Evolutionary conservation across 2,888 invertebrate species (phyloP), one percentile per base, ranked within the genome.

Genomic region (Idaea straminata): DNA sequence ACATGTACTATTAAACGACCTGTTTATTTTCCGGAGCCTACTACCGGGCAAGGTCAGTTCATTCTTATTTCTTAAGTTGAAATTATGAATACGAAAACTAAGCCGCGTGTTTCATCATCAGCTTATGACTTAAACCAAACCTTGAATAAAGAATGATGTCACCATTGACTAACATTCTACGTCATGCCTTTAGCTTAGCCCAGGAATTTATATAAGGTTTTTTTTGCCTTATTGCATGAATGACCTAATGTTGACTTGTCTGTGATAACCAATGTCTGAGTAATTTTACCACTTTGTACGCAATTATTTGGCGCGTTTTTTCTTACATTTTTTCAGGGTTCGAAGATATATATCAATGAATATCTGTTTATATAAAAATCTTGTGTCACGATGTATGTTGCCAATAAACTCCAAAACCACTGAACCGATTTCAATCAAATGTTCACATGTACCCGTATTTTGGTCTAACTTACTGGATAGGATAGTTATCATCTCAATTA

Each of bases 141-240:
- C 59, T 61, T 38, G 25, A 61, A 69, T 69, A 69, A 67, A 72
- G 65, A 68, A 67, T 75, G 74, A 75, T 72, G 72, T 75, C 74
- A 75, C 47, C 70, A 34, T 66, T 70, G 72, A 69, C 69, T 71
- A 72, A 72, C 69, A 66, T 38, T 59, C 61, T 57, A 65, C 72
- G 70, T 73, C 68, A 71, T 71, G 60, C 66, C 62, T 69, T 69
- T 64, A 66, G 65, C 63, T 62, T 47, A 47, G 47, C 13, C 47
- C 47, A 47, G 47, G 47, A 47, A 47, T 47, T 47, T 47, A 47
- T 47, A 47, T 47, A 47, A 47, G 47, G 47, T 47, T 47, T 47
- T 47, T 10, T 47, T 47, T 47, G 7, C 3, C 47, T 2, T 47
- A 4, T 7, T 47, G 25, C 25, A 25, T 10, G 47, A 4, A 47